A percentile compares a stretch with the other conserved stretches of the same genome.
These are phyloP conservation scores for Eurosta solidaginis DNA, from an alignment of 1,140 invertebrate species.

Conservation along the genomic window DNA sequence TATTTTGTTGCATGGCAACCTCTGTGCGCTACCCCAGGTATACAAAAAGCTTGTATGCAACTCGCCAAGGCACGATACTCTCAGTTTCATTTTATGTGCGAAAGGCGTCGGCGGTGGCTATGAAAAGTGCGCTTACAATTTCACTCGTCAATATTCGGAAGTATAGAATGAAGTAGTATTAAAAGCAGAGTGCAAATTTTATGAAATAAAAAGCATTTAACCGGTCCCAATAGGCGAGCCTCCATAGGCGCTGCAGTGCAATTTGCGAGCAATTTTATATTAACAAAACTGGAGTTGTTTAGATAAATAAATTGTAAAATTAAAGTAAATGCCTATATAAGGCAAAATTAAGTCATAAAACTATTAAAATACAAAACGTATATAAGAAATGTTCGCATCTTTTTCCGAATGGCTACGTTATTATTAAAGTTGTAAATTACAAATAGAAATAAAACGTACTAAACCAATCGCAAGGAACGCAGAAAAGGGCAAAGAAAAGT, in stretches of 20 bases:
- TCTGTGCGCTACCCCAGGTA: too few relatives aligned
- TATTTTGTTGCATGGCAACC: too few relatives aligned
- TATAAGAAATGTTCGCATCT: background rate
- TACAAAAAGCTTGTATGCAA: background rate
- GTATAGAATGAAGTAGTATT: too few relatives aligned
- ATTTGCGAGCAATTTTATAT: background rate
- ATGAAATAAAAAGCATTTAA: background rate
- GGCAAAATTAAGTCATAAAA: background rate
- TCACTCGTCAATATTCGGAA: too few relatives aligned
- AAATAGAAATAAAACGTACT: background rate
- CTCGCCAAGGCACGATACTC: background rate
- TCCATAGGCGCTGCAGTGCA: background rate
- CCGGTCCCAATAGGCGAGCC: background rate
- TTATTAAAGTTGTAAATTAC: background rate
- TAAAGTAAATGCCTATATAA: background rate
- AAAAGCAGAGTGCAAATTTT: too few relatives aligned
- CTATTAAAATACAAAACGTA: background rate
- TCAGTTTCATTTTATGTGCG: conserved; percentile 28
- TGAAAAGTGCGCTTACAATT: background rate
- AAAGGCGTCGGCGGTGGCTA: background rate
- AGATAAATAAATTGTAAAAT: background rate
- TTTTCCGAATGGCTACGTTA: background rate
- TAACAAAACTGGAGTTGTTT: background rate
- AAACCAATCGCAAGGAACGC: background rate
- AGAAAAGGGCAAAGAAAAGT: background rate